Conservation (phyloP, 2,797 vertebrate species). For the Acipenser transmontanus region DNA sequence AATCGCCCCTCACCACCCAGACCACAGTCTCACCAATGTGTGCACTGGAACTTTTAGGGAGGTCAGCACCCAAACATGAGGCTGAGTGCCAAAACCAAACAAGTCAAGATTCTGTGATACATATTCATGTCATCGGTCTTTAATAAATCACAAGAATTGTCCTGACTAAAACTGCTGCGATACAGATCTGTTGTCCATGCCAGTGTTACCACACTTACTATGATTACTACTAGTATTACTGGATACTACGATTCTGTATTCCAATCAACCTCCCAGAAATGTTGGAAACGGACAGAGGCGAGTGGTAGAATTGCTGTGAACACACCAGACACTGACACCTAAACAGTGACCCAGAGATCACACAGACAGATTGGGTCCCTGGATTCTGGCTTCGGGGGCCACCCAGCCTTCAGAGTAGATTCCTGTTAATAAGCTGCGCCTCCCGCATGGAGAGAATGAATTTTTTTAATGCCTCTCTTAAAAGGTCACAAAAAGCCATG, state of each 20-base stretch:
- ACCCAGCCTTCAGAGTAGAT: background rate
- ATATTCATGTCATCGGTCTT: too few relatives aligned
- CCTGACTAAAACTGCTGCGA: too few relatives aligned
- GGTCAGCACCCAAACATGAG: too few relatives aligned
- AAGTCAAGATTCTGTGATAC: too few relatives aligned
- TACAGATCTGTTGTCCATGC: too few relatives aligned
- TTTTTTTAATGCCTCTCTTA: background rate
- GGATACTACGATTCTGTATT: background rate
- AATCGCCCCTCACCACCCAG: too few relatives aligned
- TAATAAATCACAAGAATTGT: too few relatives aligned
- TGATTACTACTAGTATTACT: too few relatives aligned
- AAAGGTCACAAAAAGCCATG: background rate
- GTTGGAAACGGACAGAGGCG: background rate
- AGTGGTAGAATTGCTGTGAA: background rate
- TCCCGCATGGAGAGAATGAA: background rate
- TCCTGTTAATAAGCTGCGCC: conserved; percentile 5
- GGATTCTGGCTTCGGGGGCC: background rate
- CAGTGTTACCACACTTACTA: too few relatives aligned
- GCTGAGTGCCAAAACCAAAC: too few relatives aligned
- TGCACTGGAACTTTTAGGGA: too few relatives aligned
- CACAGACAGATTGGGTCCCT: background rate
- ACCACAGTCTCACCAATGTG: too few relatives aligned
- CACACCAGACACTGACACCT: background rate
- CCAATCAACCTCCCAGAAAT: background rate
- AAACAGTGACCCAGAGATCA: background rate